Percentiles rank a stretch among this genome's conserved stretches.
Evolutionary conservation across 2,888 invertebrate genomes (phyloP).

Genomic region (Seira musarum): DNA sequence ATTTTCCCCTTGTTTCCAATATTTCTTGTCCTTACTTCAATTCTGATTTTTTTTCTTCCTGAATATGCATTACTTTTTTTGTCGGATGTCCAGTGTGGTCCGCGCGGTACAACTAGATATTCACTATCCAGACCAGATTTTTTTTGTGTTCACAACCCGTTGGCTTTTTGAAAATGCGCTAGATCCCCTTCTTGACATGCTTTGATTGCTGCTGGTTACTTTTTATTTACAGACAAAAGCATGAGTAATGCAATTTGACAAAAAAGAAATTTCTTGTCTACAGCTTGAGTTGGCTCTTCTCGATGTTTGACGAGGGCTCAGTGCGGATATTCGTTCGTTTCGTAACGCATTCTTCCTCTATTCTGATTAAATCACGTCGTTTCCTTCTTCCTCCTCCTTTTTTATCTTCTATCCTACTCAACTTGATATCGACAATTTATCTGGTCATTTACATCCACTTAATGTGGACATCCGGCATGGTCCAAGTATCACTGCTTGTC

Average conservation of each 20-base stretch:
- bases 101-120: no score
- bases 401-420: background rate
- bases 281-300: background rate
- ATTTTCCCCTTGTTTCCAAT: slow-evolving; percentile 1
- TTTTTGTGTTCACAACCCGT: slow-evolving; percentile 4
- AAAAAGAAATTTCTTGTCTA: background rate
- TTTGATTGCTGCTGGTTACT: slow-evolving; percentile 21
- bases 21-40: background rate
- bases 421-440: slow-evolving; percentile 45
- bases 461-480: slow-evolving; percentile 15
- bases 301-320: no score
- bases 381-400: background rate
- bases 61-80: background rate
- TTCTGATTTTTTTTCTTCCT: background rate
- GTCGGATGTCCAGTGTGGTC: background rate
- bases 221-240: background rate
- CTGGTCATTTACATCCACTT: slow-evolving; percentile 26
- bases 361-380: slow-evolving; percentile 3
- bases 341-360: slow-evolving; percentile 3
- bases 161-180: background rate
- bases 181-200: slow-evolving; percentile 18
- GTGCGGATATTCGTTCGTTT: background rate
- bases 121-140: background rate
- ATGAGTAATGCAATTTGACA: slow-evolving; percentile 2
- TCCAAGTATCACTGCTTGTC: slow-evolving; percentile 11